Evolutionary conservation across 2,888 invertebrate genomes (phyloP).

Genomic region (Campoplex capitator): DNA sequence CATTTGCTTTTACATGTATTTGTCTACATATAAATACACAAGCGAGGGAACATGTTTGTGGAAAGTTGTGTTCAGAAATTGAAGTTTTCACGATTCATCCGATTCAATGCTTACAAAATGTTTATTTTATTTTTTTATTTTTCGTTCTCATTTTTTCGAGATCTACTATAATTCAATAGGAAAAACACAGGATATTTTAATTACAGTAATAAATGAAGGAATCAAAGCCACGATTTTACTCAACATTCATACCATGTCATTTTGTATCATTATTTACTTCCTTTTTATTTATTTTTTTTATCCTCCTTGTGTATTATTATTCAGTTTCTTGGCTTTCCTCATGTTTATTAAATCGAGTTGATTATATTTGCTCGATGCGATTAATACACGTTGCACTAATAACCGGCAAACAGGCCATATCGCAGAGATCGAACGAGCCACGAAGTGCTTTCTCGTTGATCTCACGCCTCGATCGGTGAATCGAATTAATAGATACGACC

Average conservation of each 20-base stretch:
- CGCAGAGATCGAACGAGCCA: constrained; percentile 12
- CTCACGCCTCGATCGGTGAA: constrained; percentile 53
- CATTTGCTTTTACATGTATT: not conserved
- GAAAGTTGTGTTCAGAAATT: constrained; percentile 32
- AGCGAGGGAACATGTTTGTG: not conserved
- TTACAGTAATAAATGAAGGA: not conserved
- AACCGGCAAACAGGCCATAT: constrained; percentile 31
- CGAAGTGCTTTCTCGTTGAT: constrained; percentile 32
- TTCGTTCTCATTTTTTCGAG: not conserved
- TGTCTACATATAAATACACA: not conserved
- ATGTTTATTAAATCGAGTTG: constrained; percentile 37
- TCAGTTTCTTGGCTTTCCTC: not conserved
- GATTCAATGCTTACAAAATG: not conserved
- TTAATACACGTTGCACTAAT: constrained; percentile 35
- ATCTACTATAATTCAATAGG: not conserved
- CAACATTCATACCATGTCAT: not conserved
- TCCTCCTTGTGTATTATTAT: not conserved
- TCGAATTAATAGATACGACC: constrained; percentile 57
- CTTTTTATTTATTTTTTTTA: not conserved
- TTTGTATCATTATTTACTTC: not conserved
- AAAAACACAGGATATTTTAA: not conserved
- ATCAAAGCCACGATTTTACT: not conserved
- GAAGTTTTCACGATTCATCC: constrained; percentile 10
- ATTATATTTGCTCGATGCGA: constrained; percentile 35
- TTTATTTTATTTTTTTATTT: not conserved